Percentiles rank a stretch among this genome's conserved stretches.
Evolutionary conservation across 1,140 invertebrate genomes (phyloP).

Genomic region (Drosophila sp.): DNA sequence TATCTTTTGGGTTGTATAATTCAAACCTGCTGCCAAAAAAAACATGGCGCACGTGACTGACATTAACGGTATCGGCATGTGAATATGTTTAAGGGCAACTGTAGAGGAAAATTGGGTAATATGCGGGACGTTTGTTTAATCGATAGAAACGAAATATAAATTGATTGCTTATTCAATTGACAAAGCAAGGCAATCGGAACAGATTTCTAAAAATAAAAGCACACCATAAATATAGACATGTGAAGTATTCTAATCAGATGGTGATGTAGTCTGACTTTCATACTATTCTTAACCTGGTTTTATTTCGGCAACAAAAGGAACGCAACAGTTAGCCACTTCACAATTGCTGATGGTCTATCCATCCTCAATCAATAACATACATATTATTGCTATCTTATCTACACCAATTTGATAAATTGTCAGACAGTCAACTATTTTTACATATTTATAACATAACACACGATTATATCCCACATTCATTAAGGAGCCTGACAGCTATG

Average conservation of each 20-base stretch:
- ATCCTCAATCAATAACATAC: slow-evolving; percentile 1
- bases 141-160: slow-evolving; percentile 24
- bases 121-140: slow-evolving; percentile 32
- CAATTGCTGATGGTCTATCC: not conserved
- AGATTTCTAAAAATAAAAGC: slow-evolving; percentile 33
- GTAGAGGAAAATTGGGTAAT: not conserved
- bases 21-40: slow-evolving; percentile 7
- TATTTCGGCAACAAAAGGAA: not conserved
- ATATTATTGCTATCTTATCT: slow-evolving; percentile 5
- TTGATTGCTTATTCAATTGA: slow-evolving; percentile 29
- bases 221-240: slow-evolving; percentile 24
- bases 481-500: not conserved
- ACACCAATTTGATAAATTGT: slow-evolving; percentile 3
- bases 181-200: slow-evolving; percentile 3
- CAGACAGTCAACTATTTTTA: slow-evolving; percentile 8
- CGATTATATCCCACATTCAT: not conserved
- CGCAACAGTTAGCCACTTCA: slow-evolving; percentile 2
- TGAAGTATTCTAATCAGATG: slow-evolving; percentile 2
- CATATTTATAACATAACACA: not conserved
- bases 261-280: not conserved
- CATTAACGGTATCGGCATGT: slow-evolving; percentile 52
- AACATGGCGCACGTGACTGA: slow-evolving; percentile 60
- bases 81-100: not conserved
- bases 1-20: slow-evolving; percentile 44
- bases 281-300: slow-evolving; percentile 1